Evolutionary conservation across 2,113 vertebrate genomes (phyloP).

Genomic region (Alethe diademata): DNA sequence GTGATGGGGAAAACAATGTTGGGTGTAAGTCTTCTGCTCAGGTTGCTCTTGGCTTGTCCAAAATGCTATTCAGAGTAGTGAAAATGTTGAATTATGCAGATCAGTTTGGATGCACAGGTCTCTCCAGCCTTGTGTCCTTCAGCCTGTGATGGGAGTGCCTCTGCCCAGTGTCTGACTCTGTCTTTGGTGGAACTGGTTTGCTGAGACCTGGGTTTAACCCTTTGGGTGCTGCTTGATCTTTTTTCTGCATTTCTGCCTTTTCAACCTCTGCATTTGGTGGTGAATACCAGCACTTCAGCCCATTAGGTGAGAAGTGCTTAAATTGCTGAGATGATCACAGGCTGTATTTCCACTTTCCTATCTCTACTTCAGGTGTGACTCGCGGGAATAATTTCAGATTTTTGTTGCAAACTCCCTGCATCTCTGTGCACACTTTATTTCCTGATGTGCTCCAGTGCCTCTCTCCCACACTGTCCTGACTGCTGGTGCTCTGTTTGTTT

Average conservation of each 20-base stretch:
- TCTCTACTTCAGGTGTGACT: not conserved
- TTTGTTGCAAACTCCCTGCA: not conserved
- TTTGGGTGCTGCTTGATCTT: not conserved
- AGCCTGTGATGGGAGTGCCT: rapidly evolving
- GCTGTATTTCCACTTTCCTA: rapidly evolving
- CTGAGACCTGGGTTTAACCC: not conserved
- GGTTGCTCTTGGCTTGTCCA: not conserved
- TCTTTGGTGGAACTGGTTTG: not conserved
- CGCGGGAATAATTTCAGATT: not conserved
- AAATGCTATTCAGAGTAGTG: not conserved
- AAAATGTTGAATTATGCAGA: not conserved
- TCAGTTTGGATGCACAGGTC: not conserved
- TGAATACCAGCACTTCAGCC: not conserved
- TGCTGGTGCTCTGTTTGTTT: not conserved
- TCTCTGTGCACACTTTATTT: not conserved
- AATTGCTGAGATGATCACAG: not conserved
- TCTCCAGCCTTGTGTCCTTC: not conserved
- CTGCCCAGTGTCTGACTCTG: not conserved
- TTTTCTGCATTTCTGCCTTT: not conserved
- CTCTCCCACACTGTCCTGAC: not conserved
- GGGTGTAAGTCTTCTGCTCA: not conserved
- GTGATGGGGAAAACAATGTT: not conserved
- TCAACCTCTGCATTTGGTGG: not conserved
- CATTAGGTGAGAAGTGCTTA: not conserved
- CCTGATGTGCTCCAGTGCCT: not conserved